phyloP scores from a whole-genome alignment of 2,888 invertebrate genomes.

The Melangyna quadrimaculata region DNA sequence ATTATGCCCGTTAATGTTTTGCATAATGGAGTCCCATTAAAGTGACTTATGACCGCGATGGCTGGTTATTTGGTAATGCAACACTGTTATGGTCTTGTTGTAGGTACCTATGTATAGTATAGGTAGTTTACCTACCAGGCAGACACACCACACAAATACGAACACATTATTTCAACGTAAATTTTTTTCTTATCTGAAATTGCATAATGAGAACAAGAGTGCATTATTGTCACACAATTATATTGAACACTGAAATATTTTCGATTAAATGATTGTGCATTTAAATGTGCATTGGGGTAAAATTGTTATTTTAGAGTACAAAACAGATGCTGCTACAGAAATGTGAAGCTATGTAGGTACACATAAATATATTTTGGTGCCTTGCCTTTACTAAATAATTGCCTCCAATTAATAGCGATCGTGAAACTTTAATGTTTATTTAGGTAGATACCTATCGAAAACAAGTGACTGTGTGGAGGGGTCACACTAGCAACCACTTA shows the following conservation, averaged over 20 bases:
- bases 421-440: too few species aligned
- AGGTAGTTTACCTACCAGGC: too few species aligned
- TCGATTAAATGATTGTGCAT: constrained; percentile 43
- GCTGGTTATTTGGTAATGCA: constrained; percentile 42
- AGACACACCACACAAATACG: background rate
- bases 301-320: constrained; percentile 25
- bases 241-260: constrained; percentile 53
- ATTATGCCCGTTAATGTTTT: constrained; percentile 66
- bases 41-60: constrained; percentile 62
- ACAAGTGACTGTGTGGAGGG: too few species aligned
- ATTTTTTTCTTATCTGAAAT: constrained; percentile 68
- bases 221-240: constrained; percentile 69
- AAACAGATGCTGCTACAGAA: background rate
- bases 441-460: too few species aligned
- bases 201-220: constrained; percentile 65
- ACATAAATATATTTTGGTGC: too few species aligned
- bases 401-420: constrained; percentile 51
- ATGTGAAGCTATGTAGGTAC: background rate
- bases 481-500: too few species aligned
- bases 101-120: background rate
- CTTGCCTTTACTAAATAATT: constrained; percentile 52
- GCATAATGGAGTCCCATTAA: constrained; percentile 70
- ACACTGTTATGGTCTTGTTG: constrained; percentile 17
- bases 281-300: constrained; percentile 59
- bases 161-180: constrained; percentile 11